Percentiles rank a stretch among this genome's conserved stretches.
Conservation (phyloP, 2,888 invertebrate species). For the Ypsolopha scabrella region DNA sequence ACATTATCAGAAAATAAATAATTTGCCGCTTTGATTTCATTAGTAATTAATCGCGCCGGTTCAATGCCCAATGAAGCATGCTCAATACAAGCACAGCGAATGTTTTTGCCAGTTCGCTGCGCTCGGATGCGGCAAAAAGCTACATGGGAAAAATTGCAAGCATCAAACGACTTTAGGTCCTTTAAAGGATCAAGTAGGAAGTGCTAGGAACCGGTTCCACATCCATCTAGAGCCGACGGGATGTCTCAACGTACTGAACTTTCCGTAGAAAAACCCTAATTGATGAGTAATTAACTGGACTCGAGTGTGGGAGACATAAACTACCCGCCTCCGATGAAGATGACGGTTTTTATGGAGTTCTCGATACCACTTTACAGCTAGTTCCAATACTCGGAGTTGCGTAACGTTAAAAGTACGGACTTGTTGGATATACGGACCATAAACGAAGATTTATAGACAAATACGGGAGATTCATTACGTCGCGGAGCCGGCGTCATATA, state of each 20-base stretch:
- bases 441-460: constrained; percentile 22
- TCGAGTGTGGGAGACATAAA: constrained; percentile 1
- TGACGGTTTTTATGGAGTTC: background rate
- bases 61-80: constrained; percentile 19
- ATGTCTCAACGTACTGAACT: constrained; percentile 8
- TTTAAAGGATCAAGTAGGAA: constrained; percentile 57
- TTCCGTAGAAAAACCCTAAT: constrained; percentile 25
- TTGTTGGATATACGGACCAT: constrained; percentile 14
- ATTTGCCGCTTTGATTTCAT: background rate
- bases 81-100: background rate
- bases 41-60: constrained; percentile 12
- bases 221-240: constrained; percentile 15
- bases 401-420: background rate
- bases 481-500: constrained; percentile 30
- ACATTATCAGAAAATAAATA: background rate
- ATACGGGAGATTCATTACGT: constrained; percentile 20
- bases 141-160: constrained; percentile 35
- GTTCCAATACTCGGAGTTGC: background rate
- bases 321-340: background rate
- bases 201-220: constrained; percentile 32
- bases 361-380: background rate
- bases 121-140: constrained; percentile 29
- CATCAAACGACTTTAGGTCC: constrained; percentile 34
- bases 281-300: constrained; percentile 35
- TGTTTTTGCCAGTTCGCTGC: background rate